Evolutionary conservation across 2,888 invertebrate species (phyloP).

Genomic region (Heteromurus nitidus): DNA sequence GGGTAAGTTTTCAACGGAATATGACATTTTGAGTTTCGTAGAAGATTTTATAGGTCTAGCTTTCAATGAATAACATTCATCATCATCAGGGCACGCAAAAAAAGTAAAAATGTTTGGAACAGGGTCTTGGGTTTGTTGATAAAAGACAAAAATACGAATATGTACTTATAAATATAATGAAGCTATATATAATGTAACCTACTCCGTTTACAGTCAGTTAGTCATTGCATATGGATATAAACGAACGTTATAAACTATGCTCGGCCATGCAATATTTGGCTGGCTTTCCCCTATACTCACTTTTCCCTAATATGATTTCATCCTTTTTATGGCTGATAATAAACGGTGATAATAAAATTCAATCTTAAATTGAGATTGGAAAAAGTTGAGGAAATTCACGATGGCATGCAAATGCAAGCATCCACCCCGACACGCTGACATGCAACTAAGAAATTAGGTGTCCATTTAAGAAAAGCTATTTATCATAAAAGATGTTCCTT

Average conservation of each 20-base stretch:
- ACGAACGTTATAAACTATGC: background rate
- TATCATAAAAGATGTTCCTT: conserved; percentile 32
- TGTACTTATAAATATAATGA: too few relatives aligned
- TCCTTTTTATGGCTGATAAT: conserved; percentile 14
- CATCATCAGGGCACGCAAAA: too few relatives aligned
- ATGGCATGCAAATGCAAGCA: background rate
- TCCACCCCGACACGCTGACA: conserved; percentile 1
- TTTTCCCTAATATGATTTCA: background rate
- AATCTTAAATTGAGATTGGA: background rate
- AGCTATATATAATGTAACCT: too few relatives aligned
- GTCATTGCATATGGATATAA: background rate
- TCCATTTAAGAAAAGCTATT: conserved; percentile 43
- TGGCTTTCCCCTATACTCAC: background rate
- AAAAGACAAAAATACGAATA: too few relatives aligned
- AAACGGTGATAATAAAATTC: background rate
- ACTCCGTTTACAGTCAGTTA: too few relatives aligned
- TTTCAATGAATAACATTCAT: too few relatives aligned
- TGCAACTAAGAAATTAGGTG: conserved; percentile 55
- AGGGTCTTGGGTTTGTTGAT: too few relatives aligned
- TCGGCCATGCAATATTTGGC: too few relatives aligned
- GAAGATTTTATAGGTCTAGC: too few relatives aligned
- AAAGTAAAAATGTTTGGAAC: too few relatives aligned
- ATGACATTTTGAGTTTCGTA: too few relatives aligned
- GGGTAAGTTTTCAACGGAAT: too few relatives aligned
- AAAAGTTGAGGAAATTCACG: background rate